Base-by-base conservation (phyloP, 2,888 invertebrate genomes). In the Eugnorisma glareosa region DNA sequence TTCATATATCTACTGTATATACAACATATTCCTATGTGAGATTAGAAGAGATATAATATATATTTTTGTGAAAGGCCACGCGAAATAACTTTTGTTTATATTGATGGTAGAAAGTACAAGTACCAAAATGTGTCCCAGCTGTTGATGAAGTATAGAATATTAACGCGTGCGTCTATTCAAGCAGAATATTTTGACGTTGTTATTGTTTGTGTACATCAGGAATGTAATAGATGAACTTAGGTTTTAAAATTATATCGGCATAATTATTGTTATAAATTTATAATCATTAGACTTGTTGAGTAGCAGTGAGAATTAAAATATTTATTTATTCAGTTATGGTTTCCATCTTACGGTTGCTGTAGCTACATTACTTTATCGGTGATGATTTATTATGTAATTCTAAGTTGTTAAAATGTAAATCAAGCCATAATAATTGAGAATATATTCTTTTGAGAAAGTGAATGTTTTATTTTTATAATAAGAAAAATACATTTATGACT, bases 401-500 rank as follows among this genome's bases (percentile, higher is more conserved):
- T 96, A 96, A 96, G 96, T 96, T 96, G 96, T 96, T 96, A 95
- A 95, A 95, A 94, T 96, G 95, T 96, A 96, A 96, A 96, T 96
- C 95, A 96, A 96, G 96, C 96, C 96, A 96, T 96, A 96, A 96
- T 96, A 96, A 96, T 95, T 96, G 95, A 96, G 94, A 96, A 96
- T 96, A 96, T 96, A 96, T 96, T 96, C 94, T 96, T 96, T 96
- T 96, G 95, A 96, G 92, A 95, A 95, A 93, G 59, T 77, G 11
- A 73, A 73, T 83, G 76, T 88, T 89, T 88, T 89, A 87, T 88
- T 88, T 84, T 83, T 86, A 37, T 59, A 54, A 63, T 67, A 63
- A 81, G 48, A 13, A 67, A 24, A 40, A 63, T 59, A 81, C 37
- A 74, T 51, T 37, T 24, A 54, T 37, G 59, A 72, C 57, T 10